Base-by-base conservation (phyloP, 2,797 vertebrate genomes). In the Ispidina picta region DNA sequence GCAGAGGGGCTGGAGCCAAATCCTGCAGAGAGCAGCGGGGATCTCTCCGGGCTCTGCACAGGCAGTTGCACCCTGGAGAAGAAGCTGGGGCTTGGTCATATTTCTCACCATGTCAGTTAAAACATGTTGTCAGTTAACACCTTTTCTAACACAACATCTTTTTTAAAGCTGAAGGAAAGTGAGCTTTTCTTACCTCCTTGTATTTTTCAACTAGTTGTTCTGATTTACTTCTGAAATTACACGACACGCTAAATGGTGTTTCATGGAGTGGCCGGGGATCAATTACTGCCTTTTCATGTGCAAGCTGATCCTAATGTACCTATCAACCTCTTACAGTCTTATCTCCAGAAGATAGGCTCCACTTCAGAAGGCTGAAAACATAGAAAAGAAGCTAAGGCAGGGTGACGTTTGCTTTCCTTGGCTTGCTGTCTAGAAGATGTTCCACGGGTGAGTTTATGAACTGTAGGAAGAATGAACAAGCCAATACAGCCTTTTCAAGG, bases 1-100 rank as follows among this genome's bases (percentile, higher is more conserved):
- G 79, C 90, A 92, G 88, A 92, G 48, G 56, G 89, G 89, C 90
- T 94, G 89, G 90, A 91, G 74, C 77, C 92, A 96, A 94, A 96
- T 95, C 92, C 93, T 93, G 83, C 77, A 80, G 87, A 92, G 91
- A 93, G 52, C 56, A 88, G 69, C 0, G 1, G 89, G 91, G 95
- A 91, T 92, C 70, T 92, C 75, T 91, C 51, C 65, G 84, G 82
- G 83, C 70, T 94, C 75, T 80, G 65, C 83, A 89, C 82, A 88
- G 70, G 59, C 89, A 74, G 59, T 89, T 88, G 59, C 54, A 69
- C 68, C 33, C 49, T 60, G 73, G 49, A 89, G 80, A 85, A 91
- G 93, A 88, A 1, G 8, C 43, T 76, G 65, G 60, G 86, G 54
- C 71, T 95, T 75, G 85, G 86, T 93, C 87, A 80, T 90, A 88